Conservation (phyloP, 1,140 invertebrate genomes). For the Scaptomyza pallida region DNA sequence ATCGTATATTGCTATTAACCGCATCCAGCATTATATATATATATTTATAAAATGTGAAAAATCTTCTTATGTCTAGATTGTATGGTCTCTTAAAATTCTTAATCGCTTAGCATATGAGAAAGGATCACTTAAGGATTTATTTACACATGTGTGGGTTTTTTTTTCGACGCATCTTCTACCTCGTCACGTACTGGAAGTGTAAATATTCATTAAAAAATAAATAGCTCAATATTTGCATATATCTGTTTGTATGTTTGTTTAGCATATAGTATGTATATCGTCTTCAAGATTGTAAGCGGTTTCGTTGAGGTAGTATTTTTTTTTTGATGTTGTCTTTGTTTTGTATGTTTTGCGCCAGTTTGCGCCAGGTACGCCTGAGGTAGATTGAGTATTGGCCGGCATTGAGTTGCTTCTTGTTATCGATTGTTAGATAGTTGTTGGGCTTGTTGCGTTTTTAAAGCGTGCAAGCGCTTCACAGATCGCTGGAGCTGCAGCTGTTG, state of each 20-base stretch:
- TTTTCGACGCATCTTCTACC: constrained; percentile 47
- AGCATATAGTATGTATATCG: constrained; percentile 33
- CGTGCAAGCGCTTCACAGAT: constrained; percentile 78
- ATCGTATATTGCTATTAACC: constrained; percentile 73
- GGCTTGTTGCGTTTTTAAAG: constrained; percentile 57
- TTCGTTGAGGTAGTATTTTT: constrained; percentile 33
- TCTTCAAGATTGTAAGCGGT: constrained; percentile 10
- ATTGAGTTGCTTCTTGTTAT: constrained; percentile 28
- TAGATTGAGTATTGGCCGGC: constrained; percentile 63
- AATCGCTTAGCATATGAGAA: constrained; percentile 79
- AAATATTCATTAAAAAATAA: constrained; percentile 79
- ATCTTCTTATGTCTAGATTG: constrained; percentile 46
- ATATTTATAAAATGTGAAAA: constrained; percentile 61
- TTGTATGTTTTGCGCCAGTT: constrained; percentile 44
- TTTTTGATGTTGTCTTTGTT: constrained; percentile 17
- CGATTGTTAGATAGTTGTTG: constrained; percentile 4
- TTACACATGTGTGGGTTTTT: constrained; percentile 72
- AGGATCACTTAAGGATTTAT: constrained; percentile 80
- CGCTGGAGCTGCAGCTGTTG: constrained; percentile 39
- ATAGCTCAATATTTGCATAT: constrained; percentile 78
- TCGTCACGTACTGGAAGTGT: constrained; percentile 69
- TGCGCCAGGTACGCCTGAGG: constrained; percentile 78
- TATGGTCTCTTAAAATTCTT: constrained; percentile 69
- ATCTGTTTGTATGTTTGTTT: constrained; percentile 10
- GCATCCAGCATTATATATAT: constrained; percentile 64